Evolutionary conservation across 2,888 invertebrate species (phyloP), one percentile per base, ranked within the genome.

Genomic region (Caenorhabditis japonica): DNA sequence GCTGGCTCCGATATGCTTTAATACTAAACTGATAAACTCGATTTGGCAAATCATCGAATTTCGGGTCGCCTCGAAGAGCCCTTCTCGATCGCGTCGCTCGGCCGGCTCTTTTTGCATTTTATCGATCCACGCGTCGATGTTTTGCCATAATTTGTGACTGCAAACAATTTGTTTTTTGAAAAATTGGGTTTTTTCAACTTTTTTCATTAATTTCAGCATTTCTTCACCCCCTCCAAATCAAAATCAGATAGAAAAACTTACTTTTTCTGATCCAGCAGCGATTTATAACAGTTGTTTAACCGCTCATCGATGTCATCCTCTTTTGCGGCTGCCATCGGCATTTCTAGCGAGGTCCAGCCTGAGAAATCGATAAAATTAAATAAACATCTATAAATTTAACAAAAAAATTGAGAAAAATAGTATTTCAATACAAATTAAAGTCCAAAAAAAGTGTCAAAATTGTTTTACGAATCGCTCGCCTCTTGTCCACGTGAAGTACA

Each of bases 91-190:
- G 4, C 52, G 44, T 10, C 44, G 52, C 4, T 12, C 1, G 13
- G 36, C 4, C 30, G 61, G 52, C 2, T 52, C 44, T n/a, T n/a
- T n/a, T n/a, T n/a, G n/a, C n/a, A n/a, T n/a, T 12, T 61, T 52
- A 1, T 36, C 17, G 8, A 52, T 19, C 61, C 52, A 61, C 2
- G 2, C n/a, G 27, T 61, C 61, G 38, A 52, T n/a, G n/a, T n/a
- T n/a, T n/a, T n/a, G n/a, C n/a, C n/a, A n/a, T n/a, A n/a, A n/a
- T n/a, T n/a, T n/a, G n/a, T n/a, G n/a, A n/a, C n/a, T n/a, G n/a
- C n/a, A n/a, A n/a, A n/a, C n/a, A n/a, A n/a, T n/a, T n/a, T n/a
- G n/a, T n/a, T n/a, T n/a, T n/a, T n/a, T n/a, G n/a, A n/a, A n/a
- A n/a, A n/a, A n/a, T n/a, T n/a, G n/a, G n/a, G n/a, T n/a, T n/a